A percentile compares a stretch with the other conserved stretches of the same genome.
phyloP scores from a whole-genome alignment of 2,113 vertebrate genomes.

The Gadus chalcogrammus region DNA sequence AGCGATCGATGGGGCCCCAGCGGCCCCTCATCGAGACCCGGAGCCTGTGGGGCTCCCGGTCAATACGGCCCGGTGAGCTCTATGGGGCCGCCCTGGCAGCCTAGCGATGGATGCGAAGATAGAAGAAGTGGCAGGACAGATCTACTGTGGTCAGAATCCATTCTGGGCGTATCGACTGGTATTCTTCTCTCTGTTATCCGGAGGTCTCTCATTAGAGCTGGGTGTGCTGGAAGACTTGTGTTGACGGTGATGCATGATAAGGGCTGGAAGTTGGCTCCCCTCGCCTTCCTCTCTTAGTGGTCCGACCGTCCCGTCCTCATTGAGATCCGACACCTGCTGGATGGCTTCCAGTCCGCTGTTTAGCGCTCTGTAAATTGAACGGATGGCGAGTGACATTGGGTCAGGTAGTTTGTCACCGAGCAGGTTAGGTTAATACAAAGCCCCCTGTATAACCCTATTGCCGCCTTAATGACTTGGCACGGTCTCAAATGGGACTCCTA shows the following conservation, averaged over 20 bases:
- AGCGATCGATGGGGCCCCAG: conserved; percentile 41
- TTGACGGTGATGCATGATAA: conserved; percentile 25
- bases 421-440: conserved; percentile 31
- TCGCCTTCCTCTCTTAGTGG: conserved; percentile 5
- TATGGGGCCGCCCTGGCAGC: conserved; percentile 32
- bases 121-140: conserved; percentile 16
- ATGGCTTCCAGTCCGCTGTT: conserved; percentile 22
- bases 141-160: conserved; percentile 26
- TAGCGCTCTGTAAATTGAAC: conserved; percentile 34
- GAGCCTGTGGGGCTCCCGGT: conserved; percentile 20
- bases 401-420: conserved; percentile 45
- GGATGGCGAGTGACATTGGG: conserved; percentile 31
- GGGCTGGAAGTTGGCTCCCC: neutral
- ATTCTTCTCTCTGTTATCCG: conserved; percentile 14
- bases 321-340: conserved; percentile 20
- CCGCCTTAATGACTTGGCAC: conserved; percentile 23
- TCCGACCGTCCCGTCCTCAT: conserved; percentile 12
- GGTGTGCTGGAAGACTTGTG: conserved; percentile 1
- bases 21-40: conserved; percentile 32
- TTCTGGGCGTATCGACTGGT: conserved; percentile 25
- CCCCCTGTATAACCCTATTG: conserved; percentile 1
- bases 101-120: conserved; percentile 20
- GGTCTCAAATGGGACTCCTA: conserved; percentile 26
- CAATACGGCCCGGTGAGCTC: conserved; percentile 43
- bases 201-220: neutral